A percentile compares a stretch with the other conserved stretches of the same genome.
These are phyloP conservation scores for Romanogobio albipinnatus DNA, from an alignment of 2,113 vertebrate species.

Conservation along the genomic window DNA sequence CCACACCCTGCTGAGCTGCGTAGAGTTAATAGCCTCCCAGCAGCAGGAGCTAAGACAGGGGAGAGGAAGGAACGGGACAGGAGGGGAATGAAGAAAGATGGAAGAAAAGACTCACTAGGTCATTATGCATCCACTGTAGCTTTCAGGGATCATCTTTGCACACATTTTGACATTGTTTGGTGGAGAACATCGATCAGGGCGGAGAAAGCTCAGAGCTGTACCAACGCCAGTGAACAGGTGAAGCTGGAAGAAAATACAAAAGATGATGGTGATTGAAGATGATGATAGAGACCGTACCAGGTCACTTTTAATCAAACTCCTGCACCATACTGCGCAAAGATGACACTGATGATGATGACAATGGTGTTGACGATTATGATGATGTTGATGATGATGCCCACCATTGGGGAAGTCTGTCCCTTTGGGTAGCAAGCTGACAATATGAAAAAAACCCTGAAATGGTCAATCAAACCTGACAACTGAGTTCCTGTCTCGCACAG, in stretches of 20 bases:
- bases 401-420: conserved; percentile 31
- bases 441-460: conserved; percentile 29
- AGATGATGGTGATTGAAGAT: conserved; percentile 54
- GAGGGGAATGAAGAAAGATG: conserved; percentile 39
- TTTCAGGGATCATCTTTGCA: conserved; percentile 52
- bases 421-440: conserved; percentile 38
- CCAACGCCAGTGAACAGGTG: conserved; percentile 19
- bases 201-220: conserved; percentile 10
- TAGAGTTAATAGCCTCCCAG: conserved; percentile 54
- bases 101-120: conserved; percentile 21
- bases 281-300: conserved; percentile 29
- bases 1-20: conserved; percentile 45
- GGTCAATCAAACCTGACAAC: conserved; percentile 49
- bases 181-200: conserved; percentile 37
- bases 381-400: conserved; percentile 54
- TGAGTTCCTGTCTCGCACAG: conserved; percentile 20
- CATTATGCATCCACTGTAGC: conserved; percentile 51
- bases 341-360: conserved; percentile 46
- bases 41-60: conserved; percentile 50
- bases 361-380: conserved; percentile 49
- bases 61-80: conserved; percentile 28
- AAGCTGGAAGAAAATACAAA: neutral
- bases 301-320: conserved; percentile 57
- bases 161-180: conserved; percentile 50
- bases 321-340: conserved; percentile 20